A percentile compares a stretch with the other conserved stretches of the same genome.
Conservation (phyloP, 2,113 vertebrate genomes). For the Lamprotornis superbus region DNA sequence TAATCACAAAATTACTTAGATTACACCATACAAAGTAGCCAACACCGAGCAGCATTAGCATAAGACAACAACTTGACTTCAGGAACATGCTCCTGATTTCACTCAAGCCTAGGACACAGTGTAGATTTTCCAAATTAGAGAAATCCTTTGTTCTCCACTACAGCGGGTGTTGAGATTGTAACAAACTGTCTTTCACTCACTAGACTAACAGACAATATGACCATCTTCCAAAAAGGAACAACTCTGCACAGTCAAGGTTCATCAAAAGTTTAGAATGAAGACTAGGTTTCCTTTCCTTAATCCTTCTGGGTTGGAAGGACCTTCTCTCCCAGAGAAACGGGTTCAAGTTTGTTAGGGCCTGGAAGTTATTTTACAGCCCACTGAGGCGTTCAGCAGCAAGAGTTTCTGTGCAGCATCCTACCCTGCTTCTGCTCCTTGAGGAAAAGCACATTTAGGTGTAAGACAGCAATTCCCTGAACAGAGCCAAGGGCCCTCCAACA, state of each 20-base stretch:
- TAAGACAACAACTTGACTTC: background rate
- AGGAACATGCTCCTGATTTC: background rate
- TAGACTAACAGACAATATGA: background rate
- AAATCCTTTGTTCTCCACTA: background rate
- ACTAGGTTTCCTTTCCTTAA: background rate
- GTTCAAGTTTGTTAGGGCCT: background rate
- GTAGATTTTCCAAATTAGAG: background rate
- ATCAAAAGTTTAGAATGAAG: background rate
- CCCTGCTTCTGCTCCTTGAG: background rate
- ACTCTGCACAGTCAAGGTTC: background rate
- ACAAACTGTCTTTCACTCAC: background rate
- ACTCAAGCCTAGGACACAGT: background rate
- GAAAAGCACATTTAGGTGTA: background rate
- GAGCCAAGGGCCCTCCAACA: background rate
- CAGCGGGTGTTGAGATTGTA: fast-evolving
- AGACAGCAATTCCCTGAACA: background rate
- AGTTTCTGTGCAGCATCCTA: background rate
- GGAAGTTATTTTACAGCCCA: background rate
- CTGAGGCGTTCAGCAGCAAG: background rate
- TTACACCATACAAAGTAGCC: background rate
- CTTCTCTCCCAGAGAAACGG: background rate
- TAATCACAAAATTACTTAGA: background rate
- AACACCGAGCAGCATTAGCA: background rate
- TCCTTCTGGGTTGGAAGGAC: background rate
- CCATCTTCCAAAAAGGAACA: background rate